phyloP scores from a whole-genome alignment of 2,888 invertebrate species.

The Andrena flavipes region DNA sequence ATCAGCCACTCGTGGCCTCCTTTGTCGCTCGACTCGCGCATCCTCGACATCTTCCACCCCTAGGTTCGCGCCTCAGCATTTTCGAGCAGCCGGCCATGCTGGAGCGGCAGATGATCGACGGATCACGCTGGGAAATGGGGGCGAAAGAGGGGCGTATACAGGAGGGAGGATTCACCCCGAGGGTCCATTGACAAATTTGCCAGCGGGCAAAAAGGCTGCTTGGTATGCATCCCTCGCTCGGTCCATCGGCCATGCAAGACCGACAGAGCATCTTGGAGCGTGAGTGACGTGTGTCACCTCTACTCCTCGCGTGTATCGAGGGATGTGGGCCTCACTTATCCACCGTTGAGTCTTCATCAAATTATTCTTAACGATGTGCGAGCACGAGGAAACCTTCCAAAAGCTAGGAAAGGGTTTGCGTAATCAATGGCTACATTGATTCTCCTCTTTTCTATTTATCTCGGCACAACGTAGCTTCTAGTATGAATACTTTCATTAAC shows the following conservation, averaged over 20 bases:
- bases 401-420: too few species aligned
- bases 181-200: constrained; percentile 78
- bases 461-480: too few species aligned
- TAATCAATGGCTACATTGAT: too few species aligned
- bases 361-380: not conserved
- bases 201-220: constrained; percentile 73
- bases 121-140: constrained; percentile 64
- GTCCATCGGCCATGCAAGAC: constrained; percentile 71
- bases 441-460: too few species aligned
- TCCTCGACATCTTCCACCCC: constrained; percentile 2
- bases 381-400: too few species aligned
- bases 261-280: constrained; percentile 46
- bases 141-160: constrained; percentile 34
- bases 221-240: constrained; percentile 76
- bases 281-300: constrained; percentile 61
- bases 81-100: constrained; percentile 43
- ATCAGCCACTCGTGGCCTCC: too few species aligned
- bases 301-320: constrained; percentile 11
- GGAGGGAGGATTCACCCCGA: constrained; percentile 58
- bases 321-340: constrained; percentile 10
- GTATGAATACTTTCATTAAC: too few species aligned
- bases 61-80: constrained; percentile 28
- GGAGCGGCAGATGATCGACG: constrained; percentile 72
- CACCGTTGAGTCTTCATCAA: not conserved
- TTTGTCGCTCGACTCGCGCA: not conserved